Base-by-base conservation (phyloP, 2,797 vertebrate species). In the Avahi laniger region DNA sequence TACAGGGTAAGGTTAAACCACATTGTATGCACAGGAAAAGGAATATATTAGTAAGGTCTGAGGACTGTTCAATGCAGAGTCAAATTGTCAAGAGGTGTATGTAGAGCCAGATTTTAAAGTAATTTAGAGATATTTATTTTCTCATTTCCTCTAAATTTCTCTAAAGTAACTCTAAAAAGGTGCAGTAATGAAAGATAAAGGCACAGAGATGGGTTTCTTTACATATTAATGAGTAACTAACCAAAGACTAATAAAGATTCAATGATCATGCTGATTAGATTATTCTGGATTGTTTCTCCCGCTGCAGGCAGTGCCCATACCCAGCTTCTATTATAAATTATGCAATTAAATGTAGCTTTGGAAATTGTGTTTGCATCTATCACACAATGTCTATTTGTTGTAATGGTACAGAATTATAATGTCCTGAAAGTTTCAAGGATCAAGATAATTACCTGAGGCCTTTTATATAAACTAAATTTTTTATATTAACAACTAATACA, bases 181-280 rank as follows among this genome's bases (percentile, higher is more conserved):
- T 81, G 2, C 33, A 48, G 5, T 41, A 87, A 57, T 85, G 54
- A 86, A 96, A 94, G 63, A 94, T 43, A 78, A 76, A 69, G 46
- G 35, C 73, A 46, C 12, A 85, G 67, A 85, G 22, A 79, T 35
- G 9, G 22, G 26, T 84, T 91, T 6, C 3, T 89, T 93, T 97
- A 38, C 67, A 96, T 75, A 33, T 50, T 89, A 85, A 96, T 38
- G 30, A 2, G 1, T 57, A 94, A 61, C 54, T 93, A 96, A 85
- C 4, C 1, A 97, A 96, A 98, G 14, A 35, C 93, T 96, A 95
- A 98, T 91, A 96, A 97, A 93, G 79, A 98, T 63, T 97, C 84
- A 72, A 28, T 83, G 89, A 85, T 93, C 95, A 28, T 59, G 73
- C 18, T 96, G 89, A 97, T 97, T 96, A 95, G 79, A 96, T 54